A percentile compares a stretch with the other conserved stretches of the same genome.
Conservation (phyloP, 2,113 vertebrate genomes). For the Solenodon paradoxus region DNA sequence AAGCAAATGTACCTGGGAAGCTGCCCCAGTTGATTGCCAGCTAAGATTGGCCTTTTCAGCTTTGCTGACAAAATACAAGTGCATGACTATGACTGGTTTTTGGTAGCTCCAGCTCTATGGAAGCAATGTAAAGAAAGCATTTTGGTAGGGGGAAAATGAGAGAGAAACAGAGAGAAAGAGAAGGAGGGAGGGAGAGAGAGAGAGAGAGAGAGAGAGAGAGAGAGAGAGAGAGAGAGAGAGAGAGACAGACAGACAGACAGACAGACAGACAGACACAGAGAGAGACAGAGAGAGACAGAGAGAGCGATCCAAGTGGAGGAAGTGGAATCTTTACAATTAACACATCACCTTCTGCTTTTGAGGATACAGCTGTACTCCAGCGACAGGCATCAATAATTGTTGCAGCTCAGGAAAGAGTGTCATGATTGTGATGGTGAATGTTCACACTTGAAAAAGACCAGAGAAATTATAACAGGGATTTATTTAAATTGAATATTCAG, state of each 20-base stretch:
- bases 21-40: background rate
- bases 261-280: too few species aligned
- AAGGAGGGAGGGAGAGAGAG: too few species aligned
- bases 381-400: background rate
- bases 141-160: background rate
- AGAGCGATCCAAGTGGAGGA: background rate
- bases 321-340: background rate
- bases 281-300: too few species aligned
- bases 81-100: background rate
- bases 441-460: background rate
- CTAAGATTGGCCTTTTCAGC: background rate
- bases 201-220: too few species aligned
- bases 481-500: slow-evolving; percentile 17
- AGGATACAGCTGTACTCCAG: background rate
- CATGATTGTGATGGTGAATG: background rate
- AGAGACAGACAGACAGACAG: too few species aligned
- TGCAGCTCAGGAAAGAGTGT: background rate
- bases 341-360: background rate
- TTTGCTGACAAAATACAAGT: background rate
- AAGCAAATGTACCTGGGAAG: slow-evolving; percentile 29
- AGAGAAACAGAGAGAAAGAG: too few species aligned
- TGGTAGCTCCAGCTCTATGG: background rate
- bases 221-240: too few species aligned
- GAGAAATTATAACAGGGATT: background rate
- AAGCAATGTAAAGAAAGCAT: background rate